Evolutionary conservation across 2,113 vertebrate genomes (phyloP), one percentile per base, ranked within the genome.

Genomic region (Orycteropus afer): DNA sequence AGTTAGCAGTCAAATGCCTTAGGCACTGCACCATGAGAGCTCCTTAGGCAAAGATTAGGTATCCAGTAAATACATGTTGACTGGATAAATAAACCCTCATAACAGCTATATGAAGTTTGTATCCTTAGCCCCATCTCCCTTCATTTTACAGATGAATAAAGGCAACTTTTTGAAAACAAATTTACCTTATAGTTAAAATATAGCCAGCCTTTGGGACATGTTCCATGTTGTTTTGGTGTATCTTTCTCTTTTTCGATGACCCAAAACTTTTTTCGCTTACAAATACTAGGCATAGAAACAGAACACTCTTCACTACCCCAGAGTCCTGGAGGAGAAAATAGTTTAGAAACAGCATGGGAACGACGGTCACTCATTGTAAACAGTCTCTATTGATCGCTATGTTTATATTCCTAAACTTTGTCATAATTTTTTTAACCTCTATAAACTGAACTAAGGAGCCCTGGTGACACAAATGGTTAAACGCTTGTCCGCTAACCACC

Each of bases 181-280:
- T 90, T 98, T 97, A 99, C 99, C 99, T 99, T 99, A 94, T 99
- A 98, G 97, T 98, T 98, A 90, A 99, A 99, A 97, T 99, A 99
- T 1, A 99, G 96, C 99, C 99, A 99, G 94, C 99, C 99, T 96
- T 98, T 98, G 3, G 99, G 99, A 97, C 99, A 99, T 1, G 90
- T 93, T 94, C 99, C 99, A 10, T 99, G 98, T 87, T 98, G 98
- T 0, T 98, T 95, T 23, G 99, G 98, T 71, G 96, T 98, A 29
- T 98, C 97, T 49, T 98, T 97, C 95, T 99, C 88, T 89, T 98
- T 98, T 85, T 99, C 99, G 95, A 99, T 95, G 96, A 99, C 97
- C 76, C 98, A 98, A 77, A 98, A 95, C 0, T 98, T 97, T 95
- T 97, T 98, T 91, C 99, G 98, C 96, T 99, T 99, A 97, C 99